Percentiles rank a stretch among this genome's conserved stretches.
phyloP scores from a whole-genome alignment of 23 tunicate species.

The Botrylloides violaceus region DNA sequence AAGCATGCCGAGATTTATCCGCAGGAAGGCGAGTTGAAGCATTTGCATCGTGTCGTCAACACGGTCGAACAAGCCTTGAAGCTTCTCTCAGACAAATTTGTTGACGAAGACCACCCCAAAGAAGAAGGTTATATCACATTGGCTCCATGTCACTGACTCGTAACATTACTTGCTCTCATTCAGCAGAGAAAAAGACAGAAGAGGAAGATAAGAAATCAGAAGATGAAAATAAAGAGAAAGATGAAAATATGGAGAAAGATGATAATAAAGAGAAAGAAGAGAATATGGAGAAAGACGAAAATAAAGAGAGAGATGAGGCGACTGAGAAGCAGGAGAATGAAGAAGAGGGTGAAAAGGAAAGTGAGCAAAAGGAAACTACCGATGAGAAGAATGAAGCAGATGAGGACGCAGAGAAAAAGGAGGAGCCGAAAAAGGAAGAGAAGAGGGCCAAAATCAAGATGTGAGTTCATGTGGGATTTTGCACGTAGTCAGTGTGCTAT shows the following conservation, averaged over 20 bases:
- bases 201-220: constrained; percentile 11
- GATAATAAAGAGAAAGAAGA: constrained; percentile 21
- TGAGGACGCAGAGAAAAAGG: constrained; percentile 25
- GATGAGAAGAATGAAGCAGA: constrained; percentile 29
- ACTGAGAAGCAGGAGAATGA: constrained; percentile 30
- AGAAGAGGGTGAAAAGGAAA: constrained; percentile 11
- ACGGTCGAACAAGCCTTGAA: constrained; percentile 77
- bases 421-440: constrained; percentile 24
- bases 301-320: constrained; percentile 38
- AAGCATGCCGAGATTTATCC: constrained; percentile 90
- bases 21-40: constrained; percentile 62
- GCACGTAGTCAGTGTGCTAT: neutral
- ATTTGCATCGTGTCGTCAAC: constrained; percentile 62
- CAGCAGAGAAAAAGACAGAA: neutral
- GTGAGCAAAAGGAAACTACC: constrained; percentile 22
- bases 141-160: no score
- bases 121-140: no score
- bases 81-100: constrained; percentile 83
- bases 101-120: constrained; percentile 84
- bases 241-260: constrained; percentile 22
- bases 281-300: constrained; percentile 6
- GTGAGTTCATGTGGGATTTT: constrained; percentile 32
- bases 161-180: neutral
- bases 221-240: constrained; percentile 24
- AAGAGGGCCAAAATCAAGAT: constrained; percentile 81